These are phyloP conservation scores for Saguinus imperator DNA, from an alignment of 2,113 vertebrate genomes.

Conservation along the genomic window DNA sequence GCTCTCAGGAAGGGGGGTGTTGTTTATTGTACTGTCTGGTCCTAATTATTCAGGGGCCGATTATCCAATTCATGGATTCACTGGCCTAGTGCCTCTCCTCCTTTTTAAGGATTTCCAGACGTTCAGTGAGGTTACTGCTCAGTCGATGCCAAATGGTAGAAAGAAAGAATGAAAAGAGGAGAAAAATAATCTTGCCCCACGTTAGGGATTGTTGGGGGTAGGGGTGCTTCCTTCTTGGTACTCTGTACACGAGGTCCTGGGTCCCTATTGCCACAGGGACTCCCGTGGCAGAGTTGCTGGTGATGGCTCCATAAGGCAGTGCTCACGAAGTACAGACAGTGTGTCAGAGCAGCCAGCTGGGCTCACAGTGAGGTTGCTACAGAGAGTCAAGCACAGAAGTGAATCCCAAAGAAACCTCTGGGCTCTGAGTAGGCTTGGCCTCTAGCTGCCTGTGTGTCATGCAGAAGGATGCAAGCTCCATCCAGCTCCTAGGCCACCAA, in stretches of 20 bases:
- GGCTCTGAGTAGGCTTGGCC: background rate
- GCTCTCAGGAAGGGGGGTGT: background rate
- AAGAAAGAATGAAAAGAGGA: conserved; percentile 6
- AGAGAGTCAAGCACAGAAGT: background rate
- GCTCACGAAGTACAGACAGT: background rate
- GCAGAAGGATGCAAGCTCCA: background rate
- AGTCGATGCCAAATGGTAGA: background rate
- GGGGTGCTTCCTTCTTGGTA: background rate
- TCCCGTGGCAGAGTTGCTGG: background rate
- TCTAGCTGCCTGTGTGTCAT: background rate
- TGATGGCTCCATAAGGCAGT: background rate
- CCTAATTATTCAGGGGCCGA: conserved; percentile 19
- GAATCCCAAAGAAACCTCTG: background rate
- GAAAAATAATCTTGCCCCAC: background rate
- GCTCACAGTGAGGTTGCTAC: background rate
- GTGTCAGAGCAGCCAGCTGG: background rate
- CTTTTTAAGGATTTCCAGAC: conserved; percentile 34
- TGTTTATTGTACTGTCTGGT: conserved; percentile 9
- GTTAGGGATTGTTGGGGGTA: background rate
- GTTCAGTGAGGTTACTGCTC: background rate
- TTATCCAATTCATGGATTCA: conserved; percentile 22
- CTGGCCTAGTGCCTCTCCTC: background rate
- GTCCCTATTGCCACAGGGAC: accelerated
- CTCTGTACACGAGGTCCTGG: background rate
- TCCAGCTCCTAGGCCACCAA: background rate